Conservation (phyloP, 1,140 invertebrate species). For the Drosophila biarmipes region DNA sequence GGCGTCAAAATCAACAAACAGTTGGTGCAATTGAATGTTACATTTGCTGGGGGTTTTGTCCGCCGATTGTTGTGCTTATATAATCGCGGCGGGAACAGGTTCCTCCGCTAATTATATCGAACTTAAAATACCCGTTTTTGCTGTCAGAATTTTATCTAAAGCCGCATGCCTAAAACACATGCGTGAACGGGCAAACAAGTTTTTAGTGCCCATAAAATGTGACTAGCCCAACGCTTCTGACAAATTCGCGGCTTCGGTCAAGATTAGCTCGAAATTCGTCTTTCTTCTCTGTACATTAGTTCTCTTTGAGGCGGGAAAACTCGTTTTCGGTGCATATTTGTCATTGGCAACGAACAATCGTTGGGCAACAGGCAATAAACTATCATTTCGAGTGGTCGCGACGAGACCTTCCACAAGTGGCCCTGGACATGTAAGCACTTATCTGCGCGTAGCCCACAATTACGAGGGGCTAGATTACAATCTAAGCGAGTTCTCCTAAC, state of each 20-base stretch:
- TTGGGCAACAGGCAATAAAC: slow-evolving; percentile 11
- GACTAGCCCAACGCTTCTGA: slow-evolving; percentile 42
- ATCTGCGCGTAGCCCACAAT: slow-evolving; percentile 17
- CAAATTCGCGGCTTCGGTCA: slow-evolving; percentile 21
- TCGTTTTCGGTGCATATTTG: slow-evolving; percentile 38
- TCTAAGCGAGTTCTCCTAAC: neutral
- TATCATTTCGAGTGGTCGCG: slow-evolving; percentile 24
- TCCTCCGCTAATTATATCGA: slow-evolving; percentile 45
- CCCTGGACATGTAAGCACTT: slow-evolving; percentile 37
- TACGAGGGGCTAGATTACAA: slow-evolving; percentile 15
- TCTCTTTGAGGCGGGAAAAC: slow-evolving; percentile 18
- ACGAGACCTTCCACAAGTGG: slow-evolving; percentile 29
- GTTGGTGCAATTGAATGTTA: slow-evolving; percentile 15
- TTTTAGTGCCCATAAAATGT: slow-evolving; percentile 55
- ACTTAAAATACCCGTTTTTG: slow-evolving; percentile 43
- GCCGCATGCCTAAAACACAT: slow-evolving; percentile 34
- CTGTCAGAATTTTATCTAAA: slow-evolving; percentile 54
- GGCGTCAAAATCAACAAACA: neutral
- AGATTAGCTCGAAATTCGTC: slow-evolving; percentile 23
- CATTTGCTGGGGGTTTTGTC: slow-evolving; percentile 16
- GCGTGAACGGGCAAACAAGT: slow-evolving; percentile 46
- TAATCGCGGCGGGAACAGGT: slow-evolving; percentile 43
- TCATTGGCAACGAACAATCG: slow-evolving; percentile 30
- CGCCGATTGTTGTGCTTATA: slow-evolving; percentile 37
- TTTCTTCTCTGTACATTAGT: slow-evolving; percentile 19